Conservation (phyloP, 1,140 invertebrate species). For the Steinernema khuongi region DNA sequence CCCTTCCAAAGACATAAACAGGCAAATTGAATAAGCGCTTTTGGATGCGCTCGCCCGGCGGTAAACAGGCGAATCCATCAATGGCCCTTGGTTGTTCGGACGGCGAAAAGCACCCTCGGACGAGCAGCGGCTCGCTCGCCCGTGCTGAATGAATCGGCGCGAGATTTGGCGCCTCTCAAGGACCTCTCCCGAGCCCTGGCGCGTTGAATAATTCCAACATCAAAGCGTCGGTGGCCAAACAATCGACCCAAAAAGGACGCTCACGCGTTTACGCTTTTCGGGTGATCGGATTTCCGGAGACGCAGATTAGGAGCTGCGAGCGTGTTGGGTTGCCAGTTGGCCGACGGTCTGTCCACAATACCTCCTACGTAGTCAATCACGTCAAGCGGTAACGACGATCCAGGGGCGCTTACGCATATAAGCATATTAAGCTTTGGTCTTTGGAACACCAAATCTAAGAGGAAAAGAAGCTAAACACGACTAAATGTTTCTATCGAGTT, state of each 20-base stretch:
- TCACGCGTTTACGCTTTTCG: background rate
- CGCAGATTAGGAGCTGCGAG: background rate
- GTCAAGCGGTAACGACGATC: no score
- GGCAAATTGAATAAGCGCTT: slow-evolving; percentile 11
- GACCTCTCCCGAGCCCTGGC: background rate
- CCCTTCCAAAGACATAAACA: slow-evolving; percentile 15
- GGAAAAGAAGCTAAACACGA: no score
- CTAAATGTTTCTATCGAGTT: no score
- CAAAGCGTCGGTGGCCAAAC: slow-evolving; percentile 8
- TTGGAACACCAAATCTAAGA: no score
- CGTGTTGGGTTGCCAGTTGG: no score
- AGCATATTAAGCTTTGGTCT: no score
- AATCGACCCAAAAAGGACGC: background rate
- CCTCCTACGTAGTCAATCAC: no score
- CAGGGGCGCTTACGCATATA: no score
- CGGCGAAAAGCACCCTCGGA: background rate
- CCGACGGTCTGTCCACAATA: no score
- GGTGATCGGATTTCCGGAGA: background rate
- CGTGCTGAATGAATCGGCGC: background rate
- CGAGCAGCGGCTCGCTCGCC: background rate
- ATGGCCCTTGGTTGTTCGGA: background rate
- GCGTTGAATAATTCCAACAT: slow-evolving; percentile 1
- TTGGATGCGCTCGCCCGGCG: background rate
- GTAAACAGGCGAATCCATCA: slow-evolving; percentile 13
- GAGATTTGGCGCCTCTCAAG: slow-evolving; percentile 4